Evolutionary conservation across 2,797 vertebrate genomes (phyloP).

Genomic region (Hirundo rustica): DNA sequence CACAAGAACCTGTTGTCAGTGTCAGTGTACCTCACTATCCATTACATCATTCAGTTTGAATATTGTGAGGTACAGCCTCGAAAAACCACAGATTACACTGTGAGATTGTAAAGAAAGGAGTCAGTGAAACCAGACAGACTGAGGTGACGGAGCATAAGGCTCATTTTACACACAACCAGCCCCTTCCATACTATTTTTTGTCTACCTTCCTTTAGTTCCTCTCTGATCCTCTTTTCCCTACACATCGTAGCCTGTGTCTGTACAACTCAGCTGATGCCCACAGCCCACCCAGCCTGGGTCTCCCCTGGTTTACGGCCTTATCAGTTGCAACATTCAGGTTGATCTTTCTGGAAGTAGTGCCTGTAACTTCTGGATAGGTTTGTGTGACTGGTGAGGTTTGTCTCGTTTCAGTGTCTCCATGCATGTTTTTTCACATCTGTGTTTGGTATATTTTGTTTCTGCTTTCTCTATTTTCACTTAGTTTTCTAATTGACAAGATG

Average conservation of each 20-base stretch:
- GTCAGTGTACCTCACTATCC: background rate
- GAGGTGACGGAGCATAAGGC: accelerated
- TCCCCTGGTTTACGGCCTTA: background rate
- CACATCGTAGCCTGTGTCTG: accelerated
- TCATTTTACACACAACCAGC: background rate
- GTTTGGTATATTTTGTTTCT: background rate
- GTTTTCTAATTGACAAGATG: background rate
- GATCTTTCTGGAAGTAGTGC: background rate
- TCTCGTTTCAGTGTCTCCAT: background rate
- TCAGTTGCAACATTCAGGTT: background rate
- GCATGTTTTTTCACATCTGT: background rate
- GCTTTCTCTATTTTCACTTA: background rate
- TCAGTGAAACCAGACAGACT: background rate
- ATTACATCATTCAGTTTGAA: background rate
- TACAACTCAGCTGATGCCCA: accelerated
- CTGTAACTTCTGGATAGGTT: background rate
- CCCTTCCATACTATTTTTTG: background rate
- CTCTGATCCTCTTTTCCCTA: background rate
- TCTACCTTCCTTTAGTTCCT: background rate
- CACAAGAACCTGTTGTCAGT: background rate
- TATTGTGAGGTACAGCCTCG: background rate
- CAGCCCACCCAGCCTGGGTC: accelerated
- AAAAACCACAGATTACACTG: background rate
- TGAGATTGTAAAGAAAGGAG: background rate
- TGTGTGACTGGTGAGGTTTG: background rate